Conservation (phyloP, 2,797 vertebrate genomes). For the Oceanodroma leucorhoa region DNA sequence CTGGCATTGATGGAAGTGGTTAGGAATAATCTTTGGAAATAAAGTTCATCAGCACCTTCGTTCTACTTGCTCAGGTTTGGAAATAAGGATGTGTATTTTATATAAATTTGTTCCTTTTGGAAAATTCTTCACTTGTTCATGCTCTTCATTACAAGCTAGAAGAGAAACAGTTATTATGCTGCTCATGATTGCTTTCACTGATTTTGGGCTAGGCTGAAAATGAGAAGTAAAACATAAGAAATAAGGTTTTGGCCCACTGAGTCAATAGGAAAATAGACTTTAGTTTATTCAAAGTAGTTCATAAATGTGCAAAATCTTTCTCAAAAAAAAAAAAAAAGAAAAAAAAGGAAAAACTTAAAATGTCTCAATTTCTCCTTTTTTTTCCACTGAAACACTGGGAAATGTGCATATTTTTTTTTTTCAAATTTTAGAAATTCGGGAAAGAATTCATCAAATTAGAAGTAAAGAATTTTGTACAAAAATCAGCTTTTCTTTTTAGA, state of each 20-base stretch:
- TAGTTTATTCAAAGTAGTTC: background rate
- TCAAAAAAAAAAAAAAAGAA: rapidly evolving
- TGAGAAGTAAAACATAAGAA: background rate
- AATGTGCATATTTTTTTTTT: background rate
- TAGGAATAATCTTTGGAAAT: background rate
- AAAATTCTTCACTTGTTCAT: background rate
- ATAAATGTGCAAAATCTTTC: background rate
- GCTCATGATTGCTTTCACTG: background rate
- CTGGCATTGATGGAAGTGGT: background rate
- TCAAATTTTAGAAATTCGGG: background rate
- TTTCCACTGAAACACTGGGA: background rate
- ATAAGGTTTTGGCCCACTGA: background rate
- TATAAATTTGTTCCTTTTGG: background rate
- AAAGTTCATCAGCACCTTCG: background rate
- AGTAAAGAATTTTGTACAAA: background rate
- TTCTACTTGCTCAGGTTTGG: background rate
- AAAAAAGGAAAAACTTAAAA: rapidly evolving
- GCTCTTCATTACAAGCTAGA: background rate
- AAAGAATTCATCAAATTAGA: background rate
- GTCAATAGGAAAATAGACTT: background rate
- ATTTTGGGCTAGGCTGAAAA: background rate
- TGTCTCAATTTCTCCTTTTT: background rate
- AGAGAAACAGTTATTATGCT: background rate
- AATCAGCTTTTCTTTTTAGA: background rate
- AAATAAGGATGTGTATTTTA: background rate